phyloP scores from a whole-genome alignment of 2,888 invertebrate species.

The Spisula solida region DNA sequence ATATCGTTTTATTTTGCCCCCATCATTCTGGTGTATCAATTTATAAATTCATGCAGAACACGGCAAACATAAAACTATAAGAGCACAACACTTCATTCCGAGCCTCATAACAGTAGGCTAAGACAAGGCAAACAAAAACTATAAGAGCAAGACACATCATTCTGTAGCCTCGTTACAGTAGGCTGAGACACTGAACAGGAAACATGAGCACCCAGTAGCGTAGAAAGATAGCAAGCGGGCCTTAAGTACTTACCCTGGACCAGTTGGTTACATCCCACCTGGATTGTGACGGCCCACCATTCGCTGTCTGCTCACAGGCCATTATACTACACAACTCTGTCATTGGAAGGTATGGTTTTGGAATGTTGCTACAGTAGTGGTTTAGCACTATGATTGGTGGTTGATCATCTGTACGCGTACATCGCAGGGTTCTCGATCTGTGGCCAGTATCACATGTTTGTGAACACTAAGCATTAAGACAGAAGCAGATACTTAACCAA shows the following conservation, averaged over 20 bases:
- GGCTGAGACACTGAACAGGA: conserved; percentile 14
- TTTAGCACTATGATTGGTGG: conserved; percentile 66
- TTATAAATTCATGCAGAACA: conserved; percentile 38
- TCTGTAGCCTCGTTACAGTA: neutral
- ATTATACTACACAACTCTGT: conserved; percentile 73
- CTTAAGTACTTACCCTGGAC: conserved; percentile 74
- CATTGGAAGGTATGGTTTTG: conserved; percentile 71
- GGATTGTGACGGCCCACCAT: conserved; percentile 32
- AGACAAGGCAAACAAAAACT: no score
- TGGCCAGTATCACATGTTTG: conserved; percentile 78
- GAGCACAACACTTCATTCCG: conserved; percentile 14
- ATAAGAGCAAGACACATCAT: conserved; percentile 24
- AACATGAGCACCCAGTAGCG: conserved; percentile 10
- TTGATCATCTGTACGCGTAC: conserved; percentile 66
- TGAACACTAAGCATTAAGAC: conserved; percentile 79
- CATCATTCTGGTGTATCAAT: neutral
- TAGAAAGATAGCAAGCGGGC: conserved; percentile 9
- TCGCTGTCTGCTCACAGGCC: conserved; percentile 62
- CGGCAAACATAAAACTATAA: neutral
- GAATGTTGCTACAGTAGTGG: conserved; percentile 68
- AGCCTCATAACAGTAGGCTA: neutral
- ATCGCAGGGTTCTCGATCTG: conserved; percentile 74
- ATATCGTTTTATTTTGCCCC: no score
- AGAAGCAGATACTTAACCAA: conserved; percentile 51
- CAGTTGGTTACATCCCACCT: conserved; percentile 74